Base-by-base conservation (phyloP, 1,140 invertebrate genomes). In the Bombus fervidus region DNA sequence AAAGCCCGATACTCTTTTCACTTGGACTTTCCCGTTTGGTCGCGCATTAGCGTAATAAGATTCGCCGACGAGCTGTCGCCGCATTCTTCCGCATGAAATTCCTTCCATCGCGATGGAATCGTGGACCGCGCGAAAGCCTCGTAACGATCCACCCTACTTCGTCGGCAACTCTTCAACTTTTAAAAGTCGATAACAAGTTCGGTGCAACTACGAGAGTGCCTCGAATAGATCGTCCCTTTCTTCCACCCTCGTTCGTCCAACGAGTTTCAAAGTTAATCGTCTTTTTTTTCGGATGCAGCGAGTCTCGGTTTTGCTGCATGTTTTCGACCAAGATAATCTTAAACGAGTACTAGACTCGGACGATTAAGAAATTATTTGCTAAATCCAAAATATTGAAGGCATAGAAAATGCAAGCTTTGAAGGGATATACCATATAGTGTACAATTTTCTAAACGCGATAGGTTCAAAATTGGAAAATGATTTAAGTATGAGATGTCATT, bases 311-410 rank as follows among this genome's bases (percentile, higher is more conserved):
- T 84, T 53, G 12, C 25, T 12, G 34, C 28, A 31, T n/a, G 22
- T 41, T n/a, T 41, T 41, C n/a, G 64, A 13, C 59, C n/a, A 78
- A 64, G 76, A 74, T 85, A 74, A 86, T 82, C 47, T 79, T 76
- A 66, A 62, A 74, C 37, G 68, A 59, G 59, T 31, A 66, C 12
- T 10, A 31, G 28, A 72, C 72, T 25, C 76, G 41, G 66, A 62
- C 31, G 81, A 85, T 87, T 86, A 88, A 82, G 78, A 39, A 81
- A 31, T 28, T 73, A 73, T 88, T 86, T 86, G 78, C 59, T 86
- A 89, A 79, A 39, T 22, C 34, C 3, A n/a, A 64, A 59, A 28
- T 59, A 10, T n/a, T 0, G 5, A 53, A 53, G 6, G 47, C 18
- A 0, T 13, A 18, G 47, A 53, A 6, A 53, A 53, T 53, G 47